Percentiles rank a stretch among this genome's conserved stretches.
phyloP scores from a whole-genome alignment of 2,113 vertebrate genomes.

The Malurus elegans region DNA sequence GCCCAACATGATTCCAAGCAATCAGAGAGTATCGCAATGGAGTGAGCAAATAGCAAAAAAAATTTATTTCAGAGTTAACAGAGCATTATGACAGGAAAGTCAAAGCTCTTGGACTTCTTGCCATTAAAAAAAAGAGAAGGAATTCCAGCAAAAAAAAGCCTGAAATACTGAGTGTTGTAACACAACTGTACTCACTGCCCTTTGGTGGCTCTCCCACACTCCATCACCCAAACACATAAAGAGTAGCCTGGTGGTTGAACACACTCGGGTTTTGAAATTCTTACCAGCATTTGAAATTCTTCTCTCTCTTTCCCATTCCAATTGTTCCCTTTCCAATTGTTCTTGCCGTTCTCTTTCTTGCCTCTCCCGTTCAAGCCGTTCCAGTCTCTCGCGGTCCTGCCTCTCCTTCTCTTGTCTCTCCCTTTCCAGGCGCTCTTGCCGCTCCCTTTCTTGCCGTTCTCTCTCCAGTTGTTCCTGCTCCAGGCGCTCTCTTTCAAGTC shows the following conservation, averaged over 20 bases:
- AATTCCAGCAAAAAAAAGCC: not conserved
- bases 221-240: not conserved
- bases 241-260: not conserved
- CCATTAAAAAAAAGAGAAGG: not conserved
- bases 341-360: slow-evolving; percentile 78
- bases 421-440: slow-evolving; percentile 77
- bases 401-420: slow-evolving; percentile 75
- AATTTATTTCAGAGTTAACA: not conserved
- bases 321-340: slow-evolving; percentile 74
- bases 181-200: not conserved
- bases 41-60: not conserved
- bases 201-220: not conserved
- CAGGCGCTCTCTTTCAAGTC: slow-evolving; percentile 78
- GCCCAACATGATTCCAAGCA: not conserved
- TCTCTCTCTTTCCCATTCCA: slow-evolving; percentile 90
- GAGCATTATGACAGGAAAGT: not conserved
- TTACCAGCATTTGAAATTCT: slow-evolving; percentile 89
- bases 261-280: slow-evolving; percentile 19
- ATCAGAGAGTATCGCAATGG: not conserved
- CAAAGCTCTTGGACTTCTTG: slow-evolving; percentile 1
- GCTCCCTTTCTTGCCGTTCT: slow-evolving; percentile 72
- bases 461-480: slow-evolving; percentile 82
- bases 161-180: not conserved
- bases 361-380: slow-evolving; percentile 70
- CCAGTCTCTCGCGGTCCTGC: slow-evolving; percentile 70